Percentiles rank a stretch among this genome's conserved stretches.
Evolutionary conservation across 92 coral and sea anemone species (phyloP).

Genomic region (Blastomussa wellsi): DNA sequence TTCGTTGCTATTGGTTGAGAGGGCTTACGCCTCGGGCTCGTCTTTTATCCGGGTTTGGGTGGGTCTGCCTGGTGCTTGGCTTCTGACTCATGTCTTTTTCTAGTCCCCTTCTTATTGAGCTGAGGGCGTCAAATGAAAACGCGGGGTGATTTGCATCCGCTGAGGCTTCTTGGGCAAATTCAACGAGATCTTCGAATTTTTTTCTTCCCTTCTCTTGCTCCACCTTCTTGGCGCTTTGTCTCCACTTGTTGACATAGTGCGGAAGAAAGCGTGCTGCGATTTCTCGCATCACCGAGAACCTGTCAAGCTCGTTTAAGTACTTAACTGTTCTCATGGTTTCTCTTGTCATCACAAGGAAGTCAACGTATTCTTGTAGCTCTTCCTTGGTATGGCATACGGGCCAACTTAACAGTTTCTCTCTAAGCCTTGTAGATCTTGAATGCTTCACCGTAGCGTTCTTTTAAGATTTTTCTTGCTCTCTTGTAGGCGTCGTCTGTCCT

Average conservation of each 20-base stretch:
- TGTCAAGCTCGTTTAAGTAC: conserved; percentile 70
- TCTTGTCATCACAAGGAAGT: conserved; percentile 64
- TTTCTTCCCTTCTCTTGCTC: too few relatives aligned
- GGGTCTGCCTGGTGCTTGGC: too few relatives aligned
- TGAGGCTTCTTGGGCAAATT: too few relatives aligned
- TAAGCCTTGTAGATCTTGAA: conserved; percentile 66
- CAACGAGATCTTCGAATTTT: too few relatives aligned
- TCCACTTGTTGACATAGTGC: conserved; percentile 60
- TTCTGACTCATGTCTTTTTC: too few relatives aligned
- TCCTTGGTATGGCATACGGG: conserved; percentile 55
- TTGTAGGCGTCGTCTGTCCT: conserved; percentile 66
- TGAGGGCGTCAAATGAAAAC: too few relatives aligned
- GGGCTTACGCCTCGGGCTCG: too few relatives aligned
- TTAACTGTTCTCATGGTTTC: conserved; percentile 73
- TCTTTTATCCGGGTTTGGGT: too few relatives aligned
- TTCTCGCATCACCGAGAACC: conserved; percentile 58
- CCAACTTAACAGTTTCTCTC: conserved; percentile 53
- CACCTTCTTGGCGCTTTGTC: too few relatives aligned
- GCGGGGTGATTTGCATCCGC: too few relatives aligned
- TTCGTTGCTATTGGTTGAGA: too few relatives aligned
- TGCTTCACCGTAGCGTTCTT: conserved; percentile 69
- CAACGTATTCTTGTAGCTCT: conserved; percentile 64
- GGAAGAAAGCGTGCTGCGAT: conserved; percentile 59
- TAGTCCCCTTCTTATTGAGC: too few relatives aligned
- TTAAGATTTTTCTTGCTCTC: conserved; percentile 64